These are phyloP conservation scores for Drosophila insularis DNA, from an alignment of 1,140 invertebrate species.

Conservation along the genomic window DNA sequence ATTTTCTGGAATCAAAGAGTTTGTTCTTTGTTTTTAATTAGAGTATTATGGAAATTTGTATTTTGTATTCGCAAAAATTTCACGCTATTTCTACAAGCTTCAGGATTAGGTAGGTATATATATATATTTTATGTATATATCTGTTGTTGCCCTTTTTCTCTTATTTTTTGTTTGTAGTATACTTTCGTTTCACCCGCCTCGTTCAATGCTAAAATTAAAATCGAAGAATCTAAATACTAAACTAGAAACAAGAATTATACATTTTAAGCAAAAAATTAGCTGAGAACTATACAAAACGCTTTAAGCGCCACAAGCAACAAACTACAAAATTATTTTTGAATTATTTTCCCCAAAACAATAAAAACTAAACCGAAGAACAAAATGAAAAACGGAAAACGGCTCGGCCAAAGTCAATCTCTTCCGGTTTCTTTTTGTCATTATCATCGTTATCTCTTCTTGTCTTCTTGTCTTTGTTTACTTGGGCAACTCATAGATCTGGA, in stretches of 20 bases:
- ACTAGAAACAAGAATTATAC: slow-evolving; percentile 47
- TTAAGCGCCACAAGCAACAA: slow-evolving; percentile 49
- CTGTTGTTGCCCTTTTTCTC: slow-evolving; percentile 29
- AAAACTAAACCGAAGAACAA: background rate
- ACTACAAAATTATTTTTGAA: background rate
- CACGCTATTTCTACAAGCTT: slow-evolving; percentile 61
- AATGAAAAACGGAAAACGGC: slow-evolving; percentile 12
- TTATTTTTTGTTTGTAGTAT: slow-evolving; percentile 53
- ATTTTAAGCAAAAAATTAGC: slow-evolving; percentile 64
- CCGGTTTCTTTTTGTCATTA: background rate
- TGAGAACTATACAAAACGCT: slow-evolving; percentile 78
- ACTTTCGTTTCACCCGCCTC: slow-evolving; percentile 70
- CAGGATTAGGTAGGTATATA: slow-evolving; percentile 17
- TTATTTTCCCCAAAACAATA: background rate
- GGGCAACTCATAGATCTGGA: slow-evolving; percentile 79
- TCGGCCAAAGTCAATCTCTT: slow-evolving; percentile 30
- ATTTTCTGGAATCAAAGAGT: slow-evolving; percentile 30
- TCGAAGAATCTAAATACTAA: slow-evolving; percentile 67
- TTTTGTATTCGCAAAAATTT: slow-evolving; percentile 43
- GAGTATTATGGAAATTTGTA: slow-evolving; percentile 43
- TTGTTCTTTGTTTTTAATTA: slow-evolving; percentile 21
- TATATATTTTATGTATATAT: slow-evolving; percentile 17
- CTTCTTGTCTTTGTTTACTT: slow-evolving; percentile 46
- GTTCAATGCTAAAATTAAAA: slow-evolving; percentile 74
- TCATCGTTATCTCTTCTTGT: background rate